Base-by-base conservation (phyloP, 2,888 invertebrate species). In the Cryptus viduatorius region DNA sequence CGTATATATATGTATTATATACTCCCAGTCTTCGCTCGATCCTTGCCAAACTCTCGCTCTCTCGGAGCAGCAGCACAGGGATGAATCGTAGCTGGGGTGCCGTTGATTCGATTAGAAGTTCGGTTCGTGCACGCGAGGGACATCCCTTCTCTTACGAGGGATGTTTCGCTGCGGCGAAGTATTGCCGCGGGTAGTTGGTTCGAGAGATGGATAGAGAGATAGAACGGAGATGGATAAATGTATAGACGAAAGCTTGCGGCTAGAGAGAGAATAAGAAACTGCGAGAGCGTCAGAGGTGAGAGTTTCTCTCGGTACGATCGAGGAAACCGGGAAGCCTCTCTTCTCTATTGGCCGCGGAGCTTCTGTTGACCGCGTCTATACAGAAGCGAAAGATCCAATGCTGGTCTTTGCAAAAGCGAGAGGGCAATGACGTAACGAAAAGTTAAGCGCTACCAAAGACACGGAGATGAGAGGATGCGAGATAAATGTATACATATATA, bases 91-190 rank as follows among this genome's bases (percentile, higher is more conserved):
- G 87, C 85, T 83, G 85, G 88, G 87, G 86, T 88, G 85, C 82
- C 80, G 87, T 87, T 90, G 90, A 90, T 90, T 90, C 90, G 90
- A 90, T 90, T 90, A 90, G 88, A 90, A 90, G 85, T 90, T 90
- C 87, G 90, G 87, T 87, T 83, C 88, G 84, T 79, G 89, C 89
- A 88, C 90, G 87, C 87, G 71, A 84, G 90, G 90, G 89, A 89
- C 80, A 81, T 67, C 67, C 59, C 56, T 50, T 56, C 67, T 59
- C 31, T 5, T 61, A 31, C 31, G 68, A 69, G 59, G 68, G 69
- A 69, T 61, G 76, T 42, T 76, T 50, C 59, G 59, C 29, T 46
- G 59, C 73, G 59, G 73, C 31, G 61, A 31, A 64, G 64, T 14
- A 37, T 31, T 8, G 64, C 16, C 50, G 37, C 65, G 31, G 14